Evolutionary conservation across 2,888 invertebrate species (phyloP).

Genomic region (Noctua fimbriata): DNA sequence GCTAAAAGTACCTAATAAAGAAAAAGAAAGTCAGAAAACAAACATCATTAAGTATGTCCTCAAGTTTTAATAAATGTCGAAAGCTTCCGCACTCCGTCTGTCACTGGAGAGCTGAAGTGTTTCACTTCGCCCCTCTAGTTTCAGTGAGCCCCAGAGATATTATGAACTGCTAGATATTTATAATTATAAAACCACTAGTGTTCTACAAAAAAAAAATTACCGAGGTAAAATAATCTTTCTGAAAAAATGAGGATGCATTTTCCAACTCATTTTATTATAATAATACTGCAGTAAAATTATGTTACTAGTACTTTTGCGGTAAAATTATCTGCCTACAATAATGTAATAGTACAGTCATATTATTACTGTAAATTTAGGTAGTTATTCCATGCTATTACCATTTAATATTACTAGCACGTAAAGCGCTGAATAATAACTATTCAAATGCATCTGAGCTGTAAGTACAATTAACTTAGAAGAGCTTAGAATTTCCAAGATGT

Average conservation of each 20-base stretch:
- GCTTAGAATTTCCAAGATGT: conserved; percentile 61
- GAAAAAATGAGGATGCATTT: conserved; percentile 31
- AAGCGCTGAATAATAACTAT: conserved; percentile 63
- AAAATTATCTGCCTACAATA: conserved; percentile 12
- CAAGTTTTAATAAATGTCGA: conserved; percentile 62
- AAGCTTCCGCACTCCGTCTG: conserved; percentile 44
- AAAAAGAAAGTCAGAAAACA: conserved; percentile 41
- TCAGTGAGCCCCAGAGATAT: conserved; percentile 16
- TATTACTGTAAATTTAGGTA: not conserved
- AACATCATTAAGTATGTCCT: conserved; percentile 56
- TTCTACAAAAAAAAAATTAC: conserved; percentile 13
- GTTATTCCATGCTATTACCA: conserved; percentile 2
- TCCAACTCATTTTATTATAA: not conserved
- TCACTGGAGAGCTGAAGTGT: conserved; percentile 53
- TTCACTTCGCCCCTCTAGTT: conserved; percentile 44
- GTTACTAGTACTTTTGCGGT: conserved; percentile 3
- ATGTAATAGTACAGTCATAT: conserved; percentile 1
- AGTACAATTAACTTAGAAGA: conserved; percentile 61
- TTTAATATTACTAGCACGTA: conserved; percentile 37
- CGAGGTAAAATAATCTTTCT: conserved; percentile 10
- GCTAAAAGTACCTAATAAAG: conserved; percentile 7
- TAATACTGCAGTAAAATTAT: conserved; percentile 11
- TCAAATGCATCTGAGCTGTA: conserved; percentile 60
- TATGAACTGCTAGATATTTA: conserved; percentile 12
- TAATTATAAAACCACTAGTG: conserved; percentile 16